Conservation (phyloP, 2,888 invertebrate genomes). For the Dasysyrphus tricinctus region DNA sequence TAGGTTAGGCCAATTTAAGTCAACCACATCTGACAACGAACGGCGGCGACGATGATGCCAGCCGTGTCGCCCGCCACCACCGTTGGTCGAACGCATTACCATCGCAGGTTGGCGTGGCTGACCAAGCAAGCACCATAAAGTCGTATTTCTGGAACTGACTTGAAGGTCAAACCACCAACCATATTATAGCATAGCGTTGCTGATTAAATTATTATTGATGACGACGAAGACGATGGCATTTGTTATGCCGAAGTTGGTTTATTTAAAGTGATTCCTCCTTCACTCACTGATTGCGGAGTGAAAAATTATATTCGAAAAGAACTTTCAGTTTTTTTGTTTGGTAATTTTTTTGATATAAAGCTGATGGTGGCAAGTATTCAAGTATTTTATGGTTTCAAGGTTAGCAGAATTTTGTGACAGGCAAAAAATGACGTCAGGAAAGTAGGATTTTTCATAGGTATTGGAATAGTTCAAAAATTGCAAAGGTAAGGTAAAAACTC, state of each 20-base stretch:
- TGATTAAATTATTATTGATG: conserved; percentile 53
- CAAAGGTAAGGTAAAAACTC: no score
- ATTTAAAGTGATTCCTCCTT: conserved; percentile 47
- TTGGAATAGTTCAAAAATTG: background rate
- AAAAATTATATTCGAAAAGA: conserved; percentile 30
- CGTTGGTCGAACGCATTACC: conserved; percentile 52
- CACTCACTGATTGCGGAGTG: conserved; percentile 10
- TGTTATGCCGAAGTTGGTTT: conserved; percentile 30
- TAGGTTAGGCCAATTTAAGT: conserved; percentile 58
- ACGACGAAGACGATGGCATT: conserved; percentile 56
- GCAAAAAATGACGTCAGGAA: background rate
- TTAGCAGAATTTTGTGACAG: background rate
- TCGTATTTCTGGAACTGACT: conserved; percentile 71
- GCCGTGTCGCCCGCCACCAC: background rate
- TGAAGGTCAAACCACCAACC: conserved; percentile 75
- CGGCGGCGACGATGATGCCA: background rate
- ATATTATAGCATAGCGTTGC: conserved; percentile 26
- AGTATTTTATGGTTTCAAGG: conserved; percentile 5
- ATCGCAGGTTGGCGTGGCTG: conserved; percentile 65
- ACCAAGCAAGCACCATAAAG: conserved; percentile 50
- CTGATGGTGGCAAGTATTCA: background rate
- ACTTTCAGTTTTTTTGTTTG: conserved; percentile 11
- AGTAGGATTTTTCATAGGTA: background rate
- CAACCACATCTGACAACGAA: conserved; percentile 12
- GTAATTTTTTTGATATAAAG: background rate